phyloP scores from a whole-genome alignment of 2,888 invertebrate species.

The Plagiodera versicolora region DNA sequence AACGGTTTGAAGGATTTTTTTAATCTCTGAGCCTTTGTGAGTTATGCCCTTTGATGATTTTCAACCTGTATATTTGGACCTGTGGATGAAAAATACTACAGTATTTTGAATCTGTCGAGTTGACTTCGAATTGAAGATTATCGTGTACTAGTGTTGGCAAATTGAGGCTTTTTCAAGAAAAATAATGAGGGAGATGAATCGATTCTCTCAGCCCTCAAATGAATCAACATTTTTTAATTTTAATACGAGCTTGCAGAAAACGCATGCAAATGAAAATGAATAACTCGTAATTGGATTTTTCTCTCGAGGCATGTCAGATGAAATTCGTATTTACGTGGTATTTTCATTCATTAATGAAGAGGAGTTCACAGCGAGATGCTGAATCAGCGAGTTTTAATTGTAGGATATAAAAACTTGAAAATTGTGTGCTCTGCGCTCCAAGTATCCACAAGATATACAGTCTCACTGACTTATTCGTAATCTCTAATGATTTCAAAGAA shows the following conservation, averaged over 20 bases:
- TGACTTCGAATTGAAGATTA: too few relatives aligned
- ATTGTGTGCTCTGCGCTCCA: background rate
- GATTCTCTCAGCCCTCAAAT: background rate
- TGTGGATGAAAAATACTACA: too few relatives aligned
- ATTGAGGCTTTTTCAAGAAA: too few relatives aligned
- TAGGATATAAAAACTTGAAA: background rate
- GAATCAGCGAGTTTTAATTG: background rate
- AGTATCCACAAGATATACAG: background rate
- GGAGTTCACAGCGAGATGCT: background rate
- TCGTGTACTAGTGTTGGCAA: too few relatives aligned
- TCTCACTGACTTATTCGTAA: too few relatives aligned
- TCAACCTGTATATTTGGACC: too few relatives aligned
- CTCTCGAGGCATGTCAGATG: background rate
- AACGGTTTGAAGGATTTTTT: too few relatives aligned
- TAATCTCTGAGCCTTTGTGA: too few relatives aligned
- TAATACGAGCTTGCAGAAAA: background rate
- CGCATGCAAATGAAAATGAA: background rate
- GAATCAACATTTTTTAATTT: background rate
- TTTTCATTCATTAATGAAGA: background rate
- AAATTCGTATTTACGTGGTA: background rate
- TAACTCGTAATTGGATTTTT: background rate
- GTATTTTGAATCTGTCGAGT: too few relatives aligned
- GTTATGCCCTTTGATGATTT: too few relatives aligned
- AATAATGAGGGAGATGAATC: too few relatives aligned
- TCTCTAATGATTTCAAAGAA: too few relatives aligned